A percentile compares a stretch with the other conserved stretches of the same genome.
Conservation (phyloP, 2,797 vertebrate genomes). For the Cuniculus paca region DNA sequence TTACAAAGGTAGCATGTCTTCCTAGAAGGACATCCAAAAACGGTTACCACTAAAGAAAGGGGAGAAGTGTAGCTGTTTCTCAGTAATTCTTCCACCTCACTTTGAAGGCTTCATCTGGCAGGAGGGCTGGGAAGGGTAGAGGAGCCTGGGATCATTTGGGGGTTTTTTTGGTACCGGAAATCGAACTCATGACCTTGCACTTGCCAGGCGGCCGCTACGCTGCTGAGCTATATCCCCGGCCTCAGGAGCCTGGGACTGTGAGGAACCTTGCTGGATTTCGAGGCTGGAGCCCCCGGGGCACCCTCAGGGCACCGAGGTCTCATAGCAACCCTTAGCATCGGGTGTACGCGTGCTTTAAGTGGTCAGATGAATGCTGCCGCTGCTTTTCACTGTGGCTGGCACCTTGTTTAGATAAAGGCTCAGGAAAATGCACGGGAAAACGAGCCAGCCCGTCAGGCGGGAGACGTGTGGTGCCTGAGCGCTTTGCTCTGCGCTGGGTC, state of each 20-base stretch:
- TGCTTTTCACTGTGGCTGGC: neutral
- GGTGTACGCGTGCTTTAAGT: neutral
- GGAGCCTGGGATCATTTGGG: neutral
- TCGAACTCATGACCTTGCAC: too few species aligned
- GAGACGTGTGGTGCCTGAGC: neutral
- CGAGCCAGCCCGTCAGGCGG: neutral
- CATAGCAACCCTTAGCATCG: neutral
- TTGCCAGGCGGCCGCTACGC: too few species aligned
- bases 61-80: neutral
- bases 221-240: too few species aligned
- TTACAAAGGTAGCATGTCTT: constrained; percentile 27
- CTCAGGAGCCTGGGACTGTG: neutral
- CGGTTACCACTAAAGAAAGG: neutral
- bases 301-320: neutral
- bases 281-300: neutral
- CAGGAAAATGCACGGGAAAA: neutral
- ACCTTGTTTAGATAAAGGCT: neutral
- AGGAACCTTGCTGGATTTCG: neutral
- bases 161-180: too few species aligned
- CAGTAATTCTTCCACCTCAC: neutral
- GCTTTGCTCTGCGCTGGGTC: neutral
- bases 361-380: neutral
- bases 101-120: neutral
- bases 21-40: neutral
- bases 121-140: neutral